phyloP scores from a whole-genome alignment of 2,797 vertebrate genomes.

The Aphelocoma californica region DNA sequence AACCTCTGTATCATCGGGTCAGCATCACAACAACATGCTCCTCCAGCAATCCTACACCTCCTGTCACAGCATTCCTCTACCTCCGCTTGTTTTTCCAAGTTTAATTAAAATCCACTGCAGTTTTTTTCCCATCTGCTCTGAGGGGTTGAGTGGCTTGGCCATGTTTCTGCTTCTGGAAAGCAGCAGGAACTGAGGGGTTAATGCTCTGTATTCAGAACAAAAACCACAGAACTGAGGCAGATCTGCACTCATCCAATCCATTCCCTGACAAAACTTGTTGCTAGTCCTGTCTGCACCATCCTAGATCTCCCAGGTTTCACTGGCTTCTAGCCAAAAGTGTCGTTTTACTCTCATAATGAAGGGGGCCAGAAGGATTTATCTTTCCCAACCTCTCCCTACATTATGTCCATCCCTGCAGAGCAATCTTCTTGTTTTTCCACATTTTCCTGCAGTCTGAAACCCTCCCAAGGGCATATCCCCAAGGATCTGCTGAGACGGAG shows the following conservation, averaged over 20 bases:
- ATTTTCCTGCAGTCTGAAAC: slow-evolving; percentile 75
- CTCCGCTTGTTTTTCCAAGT: slow-evolving; percentile 37
- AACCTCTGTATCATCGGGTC: neutral
- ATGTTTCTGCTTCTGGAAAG: neutral
- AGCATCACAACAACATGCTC: slow-evolving; percentile 9
- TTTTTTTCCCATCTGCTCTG: neutral
- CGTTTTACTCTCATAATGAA: slow-evolving; percentile 73
- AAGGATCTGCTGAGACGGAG: slow-evolving; percentile 58
- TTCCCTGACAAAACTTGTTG: slow-evolving; percentile 68
- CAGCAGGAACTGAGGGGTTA: slow-evolving; percentile 49
- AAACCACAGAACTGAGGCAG: slow-evolving; percentile 26
- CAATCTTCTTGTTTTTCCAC: slow-evolving; percentile 77
- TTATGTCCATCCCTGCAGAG: slow-evolving; percentile 67
- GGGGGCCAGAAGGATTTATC: slow-evolving; percentile 68
- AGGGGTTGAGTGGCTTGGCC: neutral
- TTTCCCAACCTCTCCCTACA: slow-evolving; percentile 67
- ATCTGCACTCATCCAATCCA: slow-evolving; percentile 36
- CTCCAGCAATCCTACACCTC: slow-evolving; percentile 27
- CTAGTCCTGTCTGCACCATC: slow-evolving; percentile 71
- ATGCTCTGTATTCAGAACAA: slow-evolving; percentile 21
- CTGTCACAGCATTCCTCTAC: slow-evolving; percentile 31
- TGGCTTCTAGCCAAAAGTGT: slow-evolving; percentile 72
- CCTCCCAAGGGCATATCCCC: slow-evolving; percentile 68
- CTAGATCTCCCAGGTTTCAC: slow-evolving; percentile 63
- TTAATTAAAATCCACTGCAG: slow-evolving; percentile 42